Evolutionary conservation across 2,888 invertebrate species (phyloP).

Genomic region (Ernsta delagoae): DNA sequence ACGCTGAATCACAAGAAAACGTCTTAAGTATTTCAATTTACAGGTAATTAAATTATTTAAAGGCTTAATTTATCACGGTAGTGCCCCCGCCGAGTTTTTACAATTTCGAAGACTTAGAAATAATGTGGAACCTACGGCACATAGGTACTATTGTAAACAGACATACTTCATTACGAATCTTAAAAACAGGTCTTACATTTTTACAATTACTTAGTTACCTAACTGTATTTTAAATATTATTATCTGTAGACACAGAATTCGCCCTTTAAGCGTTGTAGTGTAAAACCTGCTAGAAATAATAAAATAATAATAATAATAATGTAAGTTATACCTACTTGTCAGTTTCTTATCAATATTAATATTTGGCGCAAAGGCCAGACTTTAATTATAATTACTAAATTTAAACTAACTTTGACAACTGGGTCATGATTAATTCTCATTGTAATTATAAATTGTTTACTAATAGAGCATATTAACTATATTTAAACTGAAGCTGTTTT

Average conservation of each 20-base stretch:
- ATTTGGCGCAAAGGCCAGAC: constrained; percentile 21
- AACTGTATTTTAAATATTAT: too few species aligned
- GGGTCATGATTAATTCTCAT: constrained; percentile 4
- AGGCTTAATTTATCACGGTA: too few species aligned
- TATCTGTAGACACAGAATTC: too few species aligned
- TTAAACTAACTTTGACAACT: constrained; percentile 14
- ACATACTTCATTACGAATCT: too few species aligned
- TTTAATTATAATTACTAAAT: constrained; percentile 4
- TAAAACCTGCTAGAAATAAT: not conserved
- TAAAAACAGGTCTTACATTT: too few species aligned
- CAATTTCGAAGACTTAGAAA: too few species aligned
- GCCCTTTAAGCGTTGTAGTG: too few species aligned
- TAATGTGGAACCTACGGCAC: too few species aligned
- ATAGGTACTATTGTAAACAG: too few species aligned
- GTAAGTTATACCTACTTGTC: not conserved
- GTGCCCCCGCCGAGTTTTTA: too few species aligned
- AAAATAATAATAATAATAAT: too few species aligned
- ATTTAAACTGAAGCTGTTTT: constrained; percentile 1
- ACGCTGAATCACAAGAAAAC: constrained; percentile 88
- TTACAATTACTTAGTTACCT: too few species aligned
- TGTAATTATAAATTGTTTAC: not conserved
- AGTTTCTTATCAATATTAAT: constrained; percentile 16
- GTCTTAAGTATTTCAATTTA: constrained; percentile 93
- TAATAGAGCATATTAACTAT: not conserved
- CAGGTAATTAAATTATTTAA: constrained; percentile 80